Base-by-base conservation (phyloP, 1,140 invertebrate species). In the Campodea augens region DNA sequence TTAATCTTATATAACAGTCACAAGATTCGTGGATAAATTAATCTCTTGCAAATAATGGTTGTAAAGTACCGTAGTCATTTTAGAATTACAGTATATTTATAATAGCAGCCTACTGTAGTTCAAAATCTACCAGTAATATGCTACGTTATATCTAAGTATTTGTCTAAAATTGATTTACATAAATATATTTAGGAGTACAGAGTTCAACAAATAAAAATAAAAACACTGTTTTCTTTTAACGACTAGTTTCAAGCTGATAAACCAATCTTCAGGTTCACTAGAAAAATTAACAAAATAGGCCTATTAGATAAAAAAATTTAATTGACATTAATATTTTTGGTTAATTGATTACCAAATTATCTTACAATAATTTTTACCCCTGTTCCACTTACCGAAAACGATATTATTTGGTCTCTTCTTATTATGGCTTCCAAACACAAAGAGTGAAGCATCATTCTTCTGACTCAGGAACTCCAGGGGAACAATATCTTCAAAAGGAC, bases 401-500 rank as follows among this genome's bases (percentile, higher is more conserved):
- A 98, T 60, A 67, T 95, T 96, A 56, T 97, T 74, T 2, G 93
- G 92, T 19, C 90, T 68, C 61, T 98, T 98, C 63, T 98, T 98
- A 42, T 74, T 84, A 50, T 89, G 79, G n/a, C 79, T 85, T 18
- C 76, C 85, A 58, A 93, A 82, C 43, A 82, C 70, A 66, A 98
- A 98, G 22, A 96, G 60, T 1, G 90, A 75, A 18, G 83, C 70
- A 62, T 97, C 87, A 57, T 80, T 74, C 61, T 93, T 95, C 53
- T 73, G 71, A 21, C 78, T 77, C 53, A 96, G 77, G 50, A 77
- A 76, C 68, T 97, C 91, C 52, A 96, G 64, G 10, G 74, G 70
- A 4, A 74, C 73, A 0, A 73, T 62, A 67, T 92, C 78, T 63
- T 92, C 88, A 62, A 92, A 91, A 3, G 86, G 82, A 4, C 80